Percentiles rank a stretch among this genome's conserved stretches.
Evolutionary conservation across 2,888 invertebrate species (phyloP).

Genomic region (Melolontha melolontha): DNA sequence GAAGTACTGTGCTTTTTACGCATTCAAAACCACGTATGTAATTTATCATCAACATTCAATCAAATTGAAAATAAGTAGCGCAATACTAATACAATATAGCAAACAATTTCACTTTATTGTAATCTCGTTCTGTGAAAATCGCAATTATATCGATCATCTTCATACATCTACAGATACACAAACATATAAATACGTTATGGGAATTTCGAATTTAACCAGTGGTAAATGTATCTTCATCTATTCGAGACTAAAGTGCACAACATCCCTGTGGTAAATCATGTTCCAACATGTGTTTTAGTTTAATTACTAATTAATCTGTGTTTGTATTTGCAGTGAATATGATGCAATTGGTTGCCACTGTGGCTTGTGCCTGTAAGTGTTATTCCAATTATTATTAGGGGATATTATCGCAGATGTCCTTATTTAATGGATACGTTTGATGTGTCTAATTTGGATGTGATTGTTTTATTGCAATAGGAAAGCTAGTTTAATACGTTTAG

Average conservation of each 20-base stretch:
- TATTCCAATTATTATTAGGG: not conserved
- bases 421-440: too few species aligned
- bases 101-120: slow-evolving; percentile 12
- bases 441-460: too few species aligned
- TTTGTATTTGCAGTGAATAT: slow-evolving; percentile 26
- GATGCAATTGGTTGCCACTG: not conserved
- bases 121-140: not conserved
- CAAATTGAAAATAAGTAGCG: slow-evolving; percentile 17
- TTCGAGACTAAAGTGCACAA: slow-evolving; percentile 7
- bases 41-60: slow-evolving; percentile 3
- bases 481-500: too few species aligned
- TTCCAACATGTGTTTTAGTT: not conserved
- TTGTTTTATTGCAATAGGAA: too few species aligned
- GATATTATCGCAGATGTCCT: too few species aligned
- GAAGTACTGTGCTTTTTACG: slow-evolving; percentile 2
- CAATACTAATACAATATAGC: slow-evolving; percentile 13
- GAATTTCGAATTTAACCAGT: slow-evolving; percentile 9
- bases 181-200: slow-evolving; percentile 27
- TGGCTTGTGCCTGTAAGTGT: slow-evolving; percentile 21
- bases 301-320: slow-evolving; percentile 3
- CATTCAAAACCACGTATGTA: not conserved
- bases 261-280: slow-evolving; percentile 5
- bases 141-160: not conserved
- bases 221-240: slow-evolving; percentile 8
- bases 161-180: slow-evolving; percentile 2